Percentiles rank a stretch among this genome's conserved stretches.
These are phyloP conservation scores for Eumerus sabulonum DNA, from an alignment of 2,888 invertebrate genomes.

Conservation along the genomic window DNA sequence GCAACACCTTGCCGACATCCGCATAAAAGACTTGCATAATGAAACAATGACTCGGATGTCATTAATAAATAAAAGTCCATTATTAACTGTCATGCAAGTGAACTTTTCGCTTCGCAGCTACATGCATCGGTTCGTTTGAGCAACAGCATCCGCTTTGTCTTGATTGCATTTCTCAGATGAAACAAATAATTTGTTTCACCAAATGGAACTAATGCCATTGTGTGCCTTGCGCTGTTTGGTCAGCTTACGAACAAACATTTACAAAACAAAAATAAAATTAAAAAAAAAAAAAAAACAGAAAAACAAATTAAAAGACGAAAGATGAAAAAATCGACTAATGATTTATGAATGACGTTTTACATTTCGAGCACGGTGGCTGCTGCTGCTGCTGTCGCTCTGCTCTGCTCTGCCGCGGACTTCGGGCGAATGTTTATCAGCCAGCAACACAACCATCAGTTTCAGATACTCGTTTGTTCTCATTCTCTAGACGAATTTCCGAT, in stretches of 20 bases:
- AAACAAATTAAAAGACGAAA: no score
- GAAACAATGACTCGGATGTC: constrained; percentile 18
- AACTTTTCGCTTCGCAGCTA: constrained; percentile 3
- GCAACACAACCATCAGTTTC: constrained; percentile 3
- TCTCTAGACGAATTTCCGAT: constrained; percentile 38
- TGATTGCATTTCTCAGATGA: constrained; percentile 37
- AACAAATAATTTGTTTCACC: constrained; percentile 60
- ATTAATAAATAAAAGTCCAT: constrained; percentile 44
- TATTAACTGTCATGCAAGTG: constrained; percentile 45
- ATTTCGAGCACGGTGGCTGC: constrained; percentile 30
- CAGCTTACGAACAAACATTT: constrained; percentile 60
- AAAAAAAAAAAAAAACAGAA: no score
- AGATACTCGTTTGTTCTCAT: no score
- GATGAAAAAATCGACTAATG: constrained; percentile 54
- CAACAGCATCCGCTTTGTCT: constrained; percentile 12
- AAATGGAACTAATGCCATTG: constrained; percentile 63
- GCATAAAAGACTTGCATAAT: no score
- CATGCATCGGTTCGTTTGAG: not conserved
- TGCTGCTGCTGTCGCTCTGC: not conserved
- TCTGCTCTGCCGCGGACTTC: constrained; percentile 1
- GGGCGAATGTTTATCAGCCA: constrained; percentile 37
- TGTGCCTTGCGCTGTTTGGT: constrained; percentile 50
- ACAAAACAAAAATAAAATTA: constrained; percentile 16
- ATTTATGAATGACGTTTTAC: constrained; percentile 67
- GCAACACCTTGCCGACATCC: not conserved